Evolutionary conservation across 2,797 vertebrate species (phyloP).

Genomic region (Petrocephalus sullivani): DNA sequence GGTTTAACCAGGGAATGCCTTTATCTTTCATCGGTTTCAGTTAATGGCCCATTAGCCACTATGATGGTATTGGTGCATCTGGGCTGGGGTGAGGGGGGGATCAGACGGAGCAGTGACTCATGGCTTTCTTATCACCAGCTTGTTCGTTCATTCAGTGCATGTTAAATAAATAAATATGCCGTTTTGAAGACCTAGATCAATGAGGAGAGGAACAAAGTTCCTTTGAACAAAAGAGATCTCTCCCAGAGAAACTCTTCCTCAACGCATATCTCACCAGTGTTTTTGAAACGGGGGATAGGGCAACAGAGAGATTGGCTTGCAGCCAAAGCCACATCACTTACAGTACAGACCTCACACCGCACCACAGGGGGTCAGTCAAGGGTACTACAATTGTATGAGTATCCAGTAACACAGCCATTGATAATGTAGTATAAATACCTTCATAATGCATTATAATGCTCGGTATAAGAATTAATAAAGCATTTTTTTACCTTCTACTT

Average conservation of each 20-base stretch:
- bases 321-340: background rate
- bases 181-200: background rate
- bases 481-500: too few relatives aligned
- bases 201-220: background rate
- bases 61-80: background rate
- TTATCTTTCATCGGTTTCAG: background rate
- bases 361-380: background rate
- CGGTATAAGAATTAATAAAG: too few relatives aligned
- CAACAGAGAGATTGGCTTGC: background rate
- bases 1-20: background rate
- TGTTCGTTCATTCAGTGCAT: background rate
- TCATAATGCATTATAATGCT: too few relatives aligned
- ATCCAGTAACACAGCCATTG: background rate
- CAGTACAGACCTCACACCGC: background rate
- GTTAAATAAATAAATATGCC: background rate
- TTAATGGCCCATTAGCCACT: background rate
- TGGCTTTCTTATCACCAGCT: background rate
- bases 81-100: background rate
- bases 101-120: background rate
- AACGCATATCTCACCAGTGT: background rate
- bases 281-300: background rate
- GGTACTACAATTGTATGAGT: background rate
- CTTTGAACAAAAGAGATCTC: background rate
- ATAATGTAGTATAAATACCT: too few relatives aligned
- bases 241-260: background rate